Percentiles rank a stretch among this genome's conserved stretches.
Conservation (phyloP, 1,140 invertebrate genomes). For the Heterodera carotae region DNA sequence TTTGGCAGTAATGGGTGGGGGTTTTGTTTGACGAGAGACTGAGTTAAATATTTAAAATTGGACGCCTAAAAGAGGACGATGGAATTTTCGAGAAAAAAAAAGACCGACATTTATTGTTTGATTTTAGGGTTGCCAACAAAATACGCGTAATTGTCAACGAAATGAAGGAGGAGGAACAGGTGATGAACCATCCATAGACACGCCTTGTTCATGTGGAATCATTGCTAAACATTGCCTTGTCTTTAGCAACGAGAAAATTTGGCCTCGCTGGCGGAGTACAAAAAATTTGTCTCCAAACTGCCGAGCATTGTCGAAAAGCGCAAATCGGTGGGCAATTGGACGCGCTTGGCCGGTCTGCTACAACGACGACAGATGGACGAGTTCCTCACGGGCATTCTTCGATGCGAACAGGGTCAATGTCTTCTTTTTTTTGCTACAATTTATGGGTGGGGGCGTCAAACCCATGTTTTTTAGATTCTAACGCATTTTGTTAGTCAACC, state of each 20-base stretch:
- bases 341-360: conserved; percentile 4
- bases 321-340: conserved; percentile 26
- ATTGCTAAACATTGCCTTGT: not conserved
- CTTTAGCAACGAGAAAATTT: conserved; percentile 35
- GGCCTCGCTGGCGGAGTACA: conserved; percentile 32
- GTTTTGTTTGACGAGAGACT: too few relatives aligned
- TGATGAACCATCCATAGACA: too few relatives aligned
- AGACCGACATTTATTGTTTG: not conserved
- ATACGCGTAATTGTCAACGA: conserved; percentile 27
- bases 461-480: not conserved
- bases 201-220: too few relatives aligned
- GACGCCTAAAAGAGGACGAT: too few relatives aligned
- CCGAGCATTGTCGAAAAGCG: conserved; percentile 24
- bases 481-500: not conserved
- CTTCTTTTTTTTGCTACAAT: not conserved
- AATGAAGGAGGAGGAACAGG: conserved; percentile 31
- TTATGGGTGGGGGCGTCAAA: too few relatives aligned
- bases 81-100: too few relatives aligned
- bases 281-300: conserved; percentile 36
- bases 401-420: conserved; percentile 23
- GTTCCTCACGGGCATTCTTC: conserved; percentile 15
- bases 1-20: too few relatives aligned
- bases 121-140: conserved; percentile 31
- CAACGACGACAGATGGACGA: conserved; percentile 23
- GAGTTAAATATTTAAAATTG: too few relatives aligned